Evolutionary conservation across 2,888 invertebrate species (phyloP), one percentile per base, ranked within the genome.

Genomic region (Drosophila limbata): DNA sequence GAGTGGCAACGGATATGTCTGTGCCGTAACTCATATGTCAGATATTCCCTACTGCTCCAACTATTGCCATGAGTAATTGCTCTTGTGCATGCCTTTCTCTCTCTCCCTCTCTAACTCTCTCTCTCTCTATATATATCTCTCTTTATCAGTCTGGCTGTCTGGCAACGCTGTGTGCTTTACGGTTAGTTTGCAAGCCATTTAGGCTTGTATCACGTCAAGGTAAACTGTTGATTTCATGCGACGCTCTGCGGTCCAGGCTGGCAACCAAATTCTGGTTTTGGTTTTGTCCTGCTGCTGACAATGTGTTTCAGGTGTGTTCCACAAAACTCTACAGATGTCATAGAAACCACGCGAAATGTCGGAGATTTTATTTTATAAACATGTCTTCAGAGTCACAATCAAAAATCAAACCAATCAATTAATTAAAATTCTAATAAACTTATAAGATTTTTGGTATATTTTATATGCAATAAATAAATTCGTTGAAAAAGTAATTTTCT

Each of bases 181-280:
- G 71, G 65, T 67, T 68, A 78, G 72, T 69, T 72, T 84, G 71
- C 70, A 67, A 65, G 73, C 84, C 75, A 77, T 84, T 88, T 84
- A 77, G 69, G 64, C 77, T 69, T 61, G 68, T 56, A 19, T 64
- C 60, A 75, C 71, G 61, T 66, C 70, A 73, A 89, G 88, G 85
- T 82, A 85, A 85, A 85, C 85, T 88, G 88, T 88, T 85, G 89
- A 88, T 88, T 76, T 79, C 72, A 56, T 51, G 82, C 74, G 81
- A 67, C 69, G 52, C 56, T 57, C 51, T 72, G 82, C 67, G 84
- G 64, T 70, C 55, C 74, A 42, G 33, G n/a, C 47, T 51, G 50
- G 37, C 37, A 42, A 25, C 55, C 52, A 48, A 48, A 17, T 15
- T 56, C 35, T 37, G 11, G 42, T 28, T 51, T 50, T 47, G 66